Evolutionary conservation across 2,888 invertebrate species (phyloP), one percentile per base, ranked within the genome.

Genomic region (Andrena bucephala): DNA sequence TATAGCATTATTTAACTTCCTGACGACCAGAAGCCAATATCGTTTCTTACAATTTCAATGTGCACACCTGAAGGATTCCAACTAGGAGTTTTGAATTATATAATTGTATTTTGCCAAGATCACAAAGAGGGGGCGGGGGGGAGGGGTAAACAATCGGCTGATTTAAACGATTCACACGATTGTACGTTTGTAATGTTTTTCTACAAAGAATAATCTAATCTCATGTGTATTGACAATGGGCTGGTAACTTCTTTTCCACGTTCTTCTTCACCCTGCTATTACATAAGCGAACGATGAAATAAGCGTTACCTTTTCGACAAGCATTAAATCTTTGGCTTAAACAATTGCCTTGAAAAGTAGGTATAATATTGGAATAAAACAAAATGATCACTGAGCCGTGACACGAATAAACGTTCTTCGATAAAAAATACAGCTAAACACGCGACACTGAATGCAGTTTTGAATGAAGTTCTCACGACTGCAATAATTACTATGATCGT

Each of bases 121-220:
- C 36, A 29, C 13, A 27, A 27, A 20, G 8, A 42, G 57, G 59
- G 60, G 48, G 20, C 20, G 20, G 20, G 20, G 69, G 42, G 31
- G 6, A 24, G 57, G 62, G 36, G 31, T 31, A 66, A 72, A 59
- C 60, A 80, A 76, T 57, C 69, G 16, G 8, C 13, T 84, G 80
- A 84, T 6, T 80, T 62, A 80, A 6, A 52, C 20, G 27, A 50
- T 50, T 72, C 66, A 5, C 54, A 68, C 31, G 29, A 65, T 69
- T 75, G 36, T 50, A 0, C 16, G 0, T 8, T 10, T 13, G 5
- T 6, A 29, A 8, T 33, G 27, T 29, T 77, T 54, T 50, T 20
- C 42, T 42, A 42, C 16, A 42, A 42, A 42, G 16, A 16, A 42
- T 42, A 16, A 42, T 42, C 42, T 42, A 42, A 42, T 42, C 42